Conservation (phyloP, 2,113 vertebrate species). For the Greenwoodochromis staneri region DNA sequence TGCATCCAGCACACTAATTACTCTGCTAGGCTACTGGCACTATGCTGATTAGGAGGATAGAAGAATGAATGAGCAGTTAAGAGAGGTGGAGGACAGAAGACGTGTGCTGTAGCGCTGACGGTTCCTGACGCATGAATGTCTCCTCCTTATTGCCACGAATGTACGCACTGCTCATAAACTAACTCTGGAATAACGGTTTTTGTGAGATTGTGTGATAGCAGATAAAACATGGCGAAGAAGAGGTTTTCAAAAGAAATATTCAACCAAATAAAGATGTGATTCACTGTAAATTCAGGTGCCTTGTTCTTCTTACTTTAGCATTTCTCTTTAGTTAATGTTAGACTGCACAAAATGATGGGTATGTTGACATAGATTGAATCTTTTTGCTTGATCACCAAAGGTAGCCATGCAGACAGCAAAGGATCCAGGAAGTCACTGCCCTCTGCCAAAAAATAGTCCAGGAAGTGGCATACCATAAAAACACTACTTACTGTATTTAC, state of each 20-base stretch:
- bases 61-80: neutral
- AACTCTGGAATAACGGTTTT: conserved; percentile 4
- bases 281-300: neutral
- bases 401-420: neutral
- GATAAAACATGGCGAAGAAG: neutral
- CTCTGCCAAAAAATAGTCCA: neutral
- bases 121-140: neutral
- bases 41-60: conserved; percentile 10
- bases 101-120: neutral
- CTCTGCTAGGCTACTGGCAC: conserved; percentile 8
- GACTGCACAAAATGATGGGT: neutral
- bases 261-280: neutral
- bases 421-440: neutral
- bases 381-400: neutral
- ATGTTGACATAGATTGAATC: neutral
- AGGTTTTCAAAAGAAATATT: neutral
- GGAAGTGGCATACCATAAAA: neutral
- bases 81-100: neutral
- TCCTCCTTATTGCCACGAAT: neutral
- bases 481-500: neutral
- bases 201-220: neutral
- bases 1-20: conserved; percentile 31
- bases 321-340: neutral
- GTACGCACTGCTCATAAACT: neutral
- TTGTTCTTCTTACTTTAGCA: neutral